Evolutionary conservation across 2,888 invertebrate genomes (phyloP).

Genomic region (Xanthostigma xanthostigma): DNA sequence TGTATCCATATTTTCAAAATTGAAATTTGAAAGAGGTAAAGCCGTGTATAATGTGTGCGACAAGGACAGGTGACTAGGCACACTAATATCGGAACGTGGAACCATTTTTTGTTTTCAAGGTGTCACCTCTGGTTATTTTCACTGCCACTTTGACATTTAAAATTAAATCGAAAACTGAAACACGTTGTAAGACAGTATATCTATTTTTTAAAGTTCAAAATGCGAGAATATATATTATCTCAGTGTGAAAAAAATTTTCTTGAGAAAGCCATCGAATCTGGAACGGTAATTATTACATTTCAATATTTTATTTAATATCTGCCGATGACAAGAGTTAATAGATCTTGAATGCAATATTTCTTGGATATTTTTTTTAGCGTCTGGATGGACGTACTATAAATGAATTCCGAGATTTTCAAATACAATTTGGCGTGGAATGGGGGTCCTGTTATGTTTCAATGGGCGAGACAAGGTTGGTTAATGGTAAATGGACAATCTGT

Average conservation of each 20-base stretch:
- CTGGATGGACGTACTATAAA: constrained; percentile 63
- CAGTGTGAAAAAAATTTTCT: constrained; percentile 58
- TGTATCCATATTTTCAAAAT: no score
- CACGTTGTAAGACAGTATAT: not conserved
- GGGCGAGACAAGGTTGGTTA: constrained; percentile 58
- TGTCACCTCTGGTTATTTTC: no score
- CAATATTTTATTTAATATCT: constrained; percentile 7
- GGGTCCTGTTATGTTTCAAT: constrained; percentile 64
- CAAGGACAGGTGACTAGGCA: no score
- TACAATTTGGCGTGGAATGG: constrained; percentile 70
- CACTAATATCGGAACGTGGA: no score
- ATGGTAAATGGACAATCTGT: not conserved
- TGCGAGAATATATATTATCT: constrained; percentile 51
- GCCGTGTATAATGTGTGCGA: no score
- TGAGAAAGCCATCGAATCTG: constrained; percentile 44
- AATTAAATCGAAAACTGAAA: not conserved
- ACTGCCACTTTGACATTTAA: no score
- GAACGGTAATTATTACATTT: constrained; percentile 36
- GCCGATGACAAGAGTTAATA: not conserved
- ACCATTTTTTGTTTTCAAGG: no score
- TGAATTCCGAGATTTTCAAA: constrained; percentile 54
- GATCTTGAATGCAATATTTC: not conserved
- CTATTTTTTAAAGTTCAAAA: constrained; percentile 25
- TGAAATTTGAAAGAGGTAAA: no score
- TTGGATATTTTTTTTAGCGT: constrained; percentile 37